Evolutionary conservation across 2,797 vertebrate species (phyloP).

Genomic region (Notolabrus celidotus): DNA sequence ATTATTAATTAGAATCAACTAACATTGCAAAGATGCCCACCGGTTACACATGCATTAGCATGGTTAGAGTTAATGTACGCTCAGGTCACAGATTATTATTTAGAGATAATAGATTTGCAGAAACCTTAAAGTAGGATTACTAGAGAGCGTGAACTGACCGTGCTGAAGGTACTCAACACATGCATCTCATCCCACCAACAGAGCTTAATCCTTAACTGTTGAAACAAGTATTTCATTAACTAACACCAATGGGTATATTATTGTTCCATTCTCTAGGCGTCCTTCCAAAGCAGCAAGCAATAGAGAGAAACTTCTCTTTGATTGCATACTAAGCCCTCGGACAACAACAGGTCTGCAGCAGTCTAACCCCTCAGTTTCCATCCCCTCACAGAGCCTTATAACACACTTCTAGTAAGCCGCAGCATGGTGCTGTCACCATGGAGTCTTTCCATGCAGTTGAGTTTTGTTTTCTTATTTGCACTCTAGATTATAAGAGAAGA

Average conservation of each 20-base stretch:
- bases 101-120: not conserved
- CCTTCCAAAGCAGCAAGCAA: constrained; percentile 50
- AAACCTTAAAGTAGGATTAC: constrained; percentile 1
- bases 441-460: constrained; percentile 40
- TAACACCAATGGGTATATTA: constrained; percentile 27
- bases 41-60: no score
- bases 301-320: constrained; percentile 55
- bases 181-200: constrained; percentile 8
- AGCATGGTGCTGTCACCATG: constrained; percentile 27
- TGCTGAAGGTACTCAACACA: not conserved
- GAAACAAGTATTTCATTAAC: constrained; percentile 40
- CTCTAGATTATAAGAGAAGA: constrained; percentile 62
- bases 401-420: constrained; percentile 59
- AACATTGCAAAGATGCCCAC: no score
- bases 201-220: not conserved
- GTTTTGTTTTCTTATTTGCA: no score
- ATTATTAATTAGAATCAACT: no score
- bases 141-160: not conserved
- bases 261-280: constrained; percentile 55
- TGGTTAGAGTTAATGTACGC: not conserved
- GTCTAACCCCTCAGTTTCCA: constrained; percentile 41
- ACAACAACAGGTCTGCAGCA: constrained; percentile 59
- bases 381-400: constrained; percentile 43
- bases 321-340: constrained; percentile 57
- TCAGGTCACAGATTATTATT: not conserved